phyloP scores from a whole-genome alignment of 2,113 vertebrate species.

The Lanius ludovicianus region DNA sequence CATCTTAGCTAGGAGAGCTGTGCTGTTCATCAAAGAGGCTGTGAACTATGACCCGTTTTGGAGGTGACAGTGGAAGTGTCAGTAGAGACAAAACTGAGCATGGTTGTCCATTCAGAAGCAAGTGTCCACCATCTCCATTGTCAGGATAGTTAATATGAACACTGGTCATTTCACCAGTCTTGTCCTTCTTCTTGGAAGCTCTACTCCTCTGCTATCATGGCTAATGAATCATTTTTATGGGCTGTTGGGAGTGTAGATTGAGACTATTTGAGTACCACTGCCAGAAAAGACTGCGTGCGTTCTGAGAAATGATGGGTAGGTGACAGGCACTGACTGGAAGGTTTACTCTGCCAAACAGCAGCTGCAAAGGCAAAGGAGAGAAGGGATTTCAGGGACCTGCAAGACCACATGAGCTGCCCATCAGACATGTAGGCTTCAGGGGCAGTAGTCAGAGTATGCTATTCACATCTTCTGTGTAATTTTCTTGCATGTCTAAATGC shows the following conservation, averaged over 20 bases:
- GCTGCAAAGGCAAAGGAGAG: not conserved
- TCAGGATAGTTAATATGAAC: not conserved
- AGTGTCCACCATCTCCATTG: not conserved
- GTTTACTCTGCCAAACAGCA: not conserved
- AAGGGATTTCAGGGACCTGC: not conserved
- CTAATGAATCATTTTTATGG: not conserved
- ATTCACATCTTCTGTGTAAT: not conserved
- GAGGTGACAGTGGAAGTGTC: accelerated
- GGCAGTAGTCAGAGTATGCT: not conserved
- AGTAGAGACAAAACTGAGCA: accelerated
- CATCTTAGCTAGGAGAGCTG: not conserved
- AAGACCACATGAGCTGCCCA: not conserved
- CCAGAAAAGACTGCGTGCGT: accelerated
- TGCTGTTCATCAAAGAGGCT: not conserved
- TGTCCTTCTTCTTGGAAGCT: not conserved
- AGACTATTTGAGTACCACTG: not conserved
- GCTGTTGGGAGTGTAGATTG: not conserved
- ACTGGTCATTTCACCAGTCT: not conserved
- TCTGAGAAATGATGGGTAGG: not conserved
- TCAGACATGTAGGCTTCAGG: not conserved
- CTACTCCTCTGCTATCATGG: not conserved
- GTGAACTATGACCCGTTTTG: not conserved
- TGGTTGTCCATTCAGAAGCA: not conserved
- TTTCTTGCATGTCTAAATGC: accelerated
- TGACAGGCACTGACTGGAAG: not conserved